Evolutionary conservation across 2,113 vertebrate genomes (phyloP), one percentile per base, ranked within the genome.

Genomic region (Xenopus laevis): DNA sequence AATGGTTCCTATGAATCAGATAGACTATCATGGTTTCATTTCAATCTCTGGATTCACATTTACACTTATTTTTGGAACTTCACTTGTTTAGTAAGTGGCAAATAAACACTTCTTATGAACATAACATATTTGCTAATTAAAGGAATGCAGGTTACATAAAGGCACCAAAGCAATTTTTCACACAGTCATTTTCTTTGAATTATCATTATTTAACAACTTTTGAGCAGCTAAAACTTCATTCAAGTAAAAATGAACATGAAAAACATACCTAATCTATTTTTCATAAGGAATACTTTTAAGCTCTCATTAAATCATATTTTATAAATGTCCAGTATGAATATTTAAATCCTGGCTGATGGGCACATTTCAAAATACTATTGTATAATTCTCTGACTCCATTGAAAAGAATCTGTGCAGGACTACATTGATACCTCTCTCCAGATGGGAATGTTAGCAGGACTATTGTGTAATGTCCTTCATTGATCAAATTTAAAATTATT

Each of bases 251-350:
- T 64, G 74, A 77, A 70, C 74, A 70, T 77, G 74, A 77, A 77
- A 77, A 77, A 77, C 74, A 77, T 18, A 77, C 74, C 67, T 72
- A 77, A 81, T 81, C 66, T 79, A 81, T 79, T 67, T 79, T 79
- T 73, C 69, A 81, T 79, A 73, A 71, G 73, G 77, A 70, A 77
- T 77, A 72, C 59, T 74, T 79, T 72, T 73, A 73, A 74, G 71
- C 62, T 77, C 70, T 77, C 73, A 77, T 81, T 81, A 81, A 79
- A 73, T 81, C 73, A 71, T 79, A 72, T 81, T 79, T 79, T 79
- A 77, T 79, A 72, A 71, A 79, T 81, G 71, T 59, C 71, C 68
- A 55, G 55, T 17, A 65, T 81, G 67, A 79, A 81, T 81, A 77
- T 77, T 81, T 79, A 59, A 77, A 79, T 69, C n/a, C 33, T 65